Base-by-base conservation (phyloP, 2,888 invertebrate species). In the Agonopterix subpropinquella region DNA sequence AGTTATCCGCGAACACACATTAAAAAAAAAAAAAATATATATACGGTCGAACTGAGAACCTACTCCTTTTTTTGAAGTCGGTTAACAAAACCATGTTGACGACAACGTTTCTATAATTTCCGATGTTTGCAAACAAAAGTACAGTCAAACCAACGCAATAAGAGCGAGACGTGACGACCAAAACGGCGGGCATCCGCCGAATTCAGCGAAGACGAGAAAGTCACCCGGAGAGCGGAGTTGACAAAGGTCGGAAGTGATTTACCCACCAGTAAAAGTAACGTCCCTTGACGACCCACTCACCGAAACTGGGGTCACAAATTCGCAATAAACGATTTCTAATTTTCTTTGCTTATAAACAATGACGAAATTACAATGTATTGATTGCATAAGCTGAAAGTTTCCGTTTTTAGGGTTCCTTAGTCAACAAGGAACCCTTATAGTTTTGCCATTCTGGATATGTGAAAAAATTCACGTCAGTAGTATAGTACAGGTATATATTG, bases 161-260 rank as follows among this genome's bases (percentile, higher is more conserved):
- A 73, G 78, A 80, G 76, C 79, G 79, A 62, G 61, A 74, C 74
- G 62, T 57, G 28, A 28, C 28, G 28, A 28, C 28, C 28, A 28
- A 28, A 28, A 5, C 5, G 28, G 28, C 28, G 5, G 28, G 28
- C 28, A 54, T 64, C 62, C 56, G 66, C 64, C 64, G 45, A 37
- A 37, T 47, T 52, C 52, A 18, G 43, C 11, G 9, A 5, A 13
- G 11, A 55, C 58, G 80, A 79, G 85, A 86, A 84, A 86, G 85
- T 80, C 74, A 73, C 68, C 67, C 53, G 58, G 28, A 28, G 28
- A 64, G 66, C 53, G 57, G 64, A 62, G 70, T 70, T 70, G 77
- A 86, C 86, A 87, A 86, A 85, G 83, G 79, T 86, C 85, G 86
- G 86, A 86, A 83, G 72, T 73, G 70, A 74, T 77, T 81, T 74